Evolutionary conservation across 2,888 invertebrate species (phyloP).

Genomic region (Leptopterna dolabrata): DNA sequence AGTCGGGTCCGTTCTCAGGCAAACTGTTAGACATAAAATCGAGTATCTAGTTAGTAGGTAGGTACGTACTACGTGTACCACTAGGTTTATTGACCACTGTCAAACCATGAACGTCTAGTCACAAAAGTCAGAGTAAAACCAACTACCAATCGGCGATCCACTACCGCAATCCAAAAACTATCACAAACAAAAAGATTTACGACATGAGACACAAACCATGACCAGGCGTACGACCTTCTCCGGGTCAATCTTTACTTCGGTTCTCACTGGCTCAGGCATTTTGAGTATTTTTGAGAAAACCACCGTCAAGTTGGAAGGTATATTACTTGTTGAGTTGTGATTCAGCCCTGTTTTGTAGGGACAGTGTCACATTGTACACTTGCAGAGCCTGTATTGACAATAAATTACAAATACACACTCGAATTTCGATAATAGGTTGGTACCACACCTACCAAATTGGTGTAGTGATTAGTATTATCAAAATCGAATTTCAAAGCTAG

Average conservation of each 20-base stretch:
- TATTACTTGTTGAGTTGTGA: neutral
- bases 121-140: neutral
- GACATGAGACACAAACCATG: neutral
- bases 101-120: no score
- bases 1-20: no score
- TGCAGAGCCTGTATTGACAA: neutral
- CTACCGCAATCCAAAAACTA: neutral
- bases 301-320: neutral
- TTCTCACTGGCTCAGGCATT: neutral
- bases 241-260: neutral
- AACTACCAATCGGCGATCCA: neutral
- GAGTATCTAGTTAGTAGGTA: no score
- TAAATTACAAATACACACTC: neutral
- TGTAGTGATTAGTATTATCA: no score
- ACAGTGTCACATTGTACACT: neutral
- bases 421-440: no score
- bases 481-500: no score
- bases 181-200: neutral
- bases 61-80: no score
- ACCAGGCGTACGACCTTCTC: constrained; percentile 16
- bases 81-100: no score
- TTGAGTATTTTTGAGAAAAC: neutral
- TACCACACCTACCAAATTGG: no score
- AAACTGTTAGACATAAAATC: no score
- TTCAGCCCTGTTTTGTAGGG: neutral